Conservation (phyloP, 1,140 invertebrate species). For the Drosophila quadrilineata region DNA sequence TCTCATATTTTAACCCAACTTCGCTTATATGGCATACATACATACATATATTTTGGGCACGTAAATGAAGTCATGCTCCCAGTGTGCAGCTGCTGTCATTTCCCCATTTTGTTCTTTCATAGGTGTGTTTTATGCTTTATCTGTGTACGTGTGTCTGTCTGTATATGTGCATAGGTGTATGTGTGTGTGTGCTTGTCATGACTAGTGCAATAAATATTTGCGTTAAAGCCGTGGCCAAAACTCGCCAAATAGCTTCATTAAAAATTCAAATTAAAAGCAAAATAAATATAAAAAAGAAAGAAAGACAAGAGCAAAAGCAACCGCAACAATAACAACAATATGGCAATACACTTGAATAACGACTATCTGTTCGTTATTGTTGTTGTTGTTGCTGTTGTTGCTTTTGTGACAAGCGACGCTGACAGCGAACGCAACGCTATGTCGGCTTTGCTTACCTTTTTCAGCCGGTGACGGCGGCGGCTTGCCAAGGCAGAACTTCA, state of each 20-base stretch:
- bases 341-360: constrained; percentile 35
- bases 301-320: constrained; percentile 38
- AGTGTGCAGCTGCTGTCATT: constrained; percentile 26
- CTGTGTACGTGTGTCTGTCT: not conserved
- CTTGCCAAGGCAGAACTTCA: constrained; percentile 72
- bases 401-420: constrained; percentile 17
- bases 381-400: constrained; percentile 25
- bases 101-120: constrained; percentile 28
- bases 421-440: not conserved
- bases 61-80: not conserved
- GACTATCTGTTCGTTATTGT: constrained; percentile 18
- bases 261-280: constrained; percentile 68
- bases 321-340: constrained; percentile 18
- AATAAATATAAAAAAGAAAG: not conserved
- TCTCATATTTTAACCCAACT: no score
- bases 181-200: constrained; percentile 40
- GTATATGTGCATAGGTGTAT: constrained; percentile 15
- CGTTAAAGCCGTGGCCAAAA: constrained; percentile 57
- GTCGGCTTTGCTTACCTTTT: constrained; percentile 64
- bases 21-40: not conserved
- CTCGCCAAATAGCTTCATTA: constrained; percentile 69
- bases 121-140: constrained; percentile 20
- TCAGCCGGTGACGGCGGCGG: constrained; percentile 67
- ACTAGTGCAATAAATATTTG: constrained; percentile 78
- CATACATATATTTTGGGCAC: not conserved